These are phyloP conservation scores for Apotomis turbidana DNA, from an alignment of 2,888 invertebrate genomes.

Conservation along the genomic window DNA sequence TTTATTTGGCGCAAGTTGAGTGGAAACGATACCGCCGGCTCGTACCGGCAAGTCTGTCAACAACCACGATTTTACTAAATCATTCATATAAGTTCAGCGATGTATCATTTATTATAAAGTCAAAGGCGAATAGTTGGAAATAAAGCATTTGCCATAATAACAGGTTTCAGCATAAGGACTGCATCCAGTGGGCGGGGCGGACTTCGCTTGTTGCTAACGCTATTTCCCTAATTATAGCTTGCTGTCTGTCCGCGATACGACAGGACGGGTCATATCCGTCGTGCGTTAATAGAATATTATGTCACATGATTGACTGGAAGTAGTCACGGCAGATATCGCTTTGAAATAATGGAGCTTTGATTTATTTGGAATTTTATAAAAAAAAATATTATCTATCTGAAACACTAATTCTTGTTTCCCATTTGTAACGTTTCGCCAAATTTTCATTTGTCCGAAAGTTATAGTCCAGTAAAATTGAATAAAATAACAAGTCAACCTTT, in stretches of 20 bases:
- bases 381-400: not conserved
- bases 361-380: not conserved
- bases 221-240: conserved; percentile 33
- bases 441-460: no score
- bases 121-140: conserved; percentile 7
- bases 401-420: no score
- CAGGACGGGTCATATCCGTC: conserved; percentile 15
- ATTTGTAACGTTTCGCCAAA: no score
- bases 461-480: no score
- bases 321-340: conserved; percentile 8
- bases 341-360: not conserved
- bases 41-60: no score
- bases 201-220: conserved; percentile 26
- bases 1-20: no score
- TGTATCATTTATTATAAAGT: conserved; percentile 13
- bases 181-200: conserved; percentile 31
- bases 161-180: conserved; percentile 23
- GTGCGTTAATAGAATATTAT: conserved; percentile 22
- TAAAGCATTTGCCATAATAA: conserved; percentile 31
- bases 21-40: no score
- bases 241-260: conserved; percentile 28
- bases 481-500: no score
- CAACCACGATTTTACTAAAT: no score
- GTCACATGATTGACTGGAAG: conserved; percentile 20
- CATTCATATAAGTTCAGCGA: not conserved